A percentile compares a stretch with the other conserved stretches of the same genome.
These are phyloP conservation scores for Drosophila aff. DNA, from an alignment of 1,140 invertebrate species.

Conservation along the genomic window DNA sequence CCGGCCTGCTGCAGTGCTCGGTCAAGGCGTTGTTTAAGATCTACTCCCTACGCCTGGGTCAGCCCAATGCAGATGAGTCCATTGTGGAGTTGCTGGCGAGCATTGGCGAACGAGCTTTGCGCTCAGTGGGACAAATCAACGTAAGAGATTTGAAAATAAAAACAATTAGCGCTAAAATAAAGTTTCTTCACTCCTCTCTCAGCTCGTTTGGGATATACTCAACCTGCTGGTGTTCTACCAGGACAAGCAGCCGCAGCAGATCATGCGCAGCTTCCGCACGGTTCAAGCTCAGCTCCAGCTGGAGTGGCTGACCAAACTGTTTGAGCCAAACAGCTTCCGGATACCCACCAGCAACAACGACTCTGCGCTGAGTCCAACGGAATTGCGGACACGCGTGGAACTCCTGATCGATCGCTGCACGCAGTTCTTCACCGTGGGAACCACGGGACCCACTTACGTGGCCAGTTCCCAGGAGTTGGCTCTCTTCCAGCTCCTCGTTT, in stretches of 20 bases:
- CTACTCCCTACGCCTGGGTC: constrained; percentile 66
- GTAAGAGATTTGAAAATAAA: constrained; percentile 29
- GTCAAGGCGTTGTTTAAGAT: constrained; percentile 79
- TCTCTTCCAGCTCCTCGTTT: constrained; percentile 74
- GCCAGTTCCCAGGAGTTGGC: constrained; percentile 68
- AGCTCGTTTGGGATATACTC: constrained; percentile 83
- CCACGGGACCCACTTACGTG: constrained; percentile 54
- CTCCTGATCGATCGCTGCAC: constrained; percentile 75
- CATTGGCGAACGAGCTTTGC: constrained; percentile 86
- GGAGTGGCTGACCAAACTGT: constrained; percentile 77
- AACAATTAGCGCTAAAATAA: too few relatives aligned
- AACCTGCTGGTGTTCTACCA: constrained; percentile 79
- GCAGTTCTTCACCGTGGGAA: constrained; percentile 72
- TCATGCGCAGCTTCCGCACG: constrained; percentile 72
- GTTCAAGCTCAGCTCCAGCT: constrained; percentile 71
- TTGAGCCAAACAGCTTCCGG: constrained; percentile 57
- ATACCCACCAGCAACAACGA: constrained; percentile 23
- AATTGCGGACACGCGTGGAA: constrained; percentile 72
- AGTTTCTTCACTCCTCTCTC: too few relatives aligned
- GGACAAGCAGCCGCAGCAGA: constrained; percentile 64
- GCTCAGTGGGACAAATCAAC: constrained; percentile 85
- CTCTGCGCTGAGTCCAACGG: constrained; percentile 54
- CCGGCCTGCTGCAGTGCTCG: constrained; percentile 71
- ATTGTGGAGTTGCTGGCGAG: constrained; percentile 85
- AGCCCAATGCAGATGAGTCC: constrained; percentile 59